phyloP scores from a whole-genome alignment of 2,113 vertebrate species.

The Nesoenas mayeri region DNA sequence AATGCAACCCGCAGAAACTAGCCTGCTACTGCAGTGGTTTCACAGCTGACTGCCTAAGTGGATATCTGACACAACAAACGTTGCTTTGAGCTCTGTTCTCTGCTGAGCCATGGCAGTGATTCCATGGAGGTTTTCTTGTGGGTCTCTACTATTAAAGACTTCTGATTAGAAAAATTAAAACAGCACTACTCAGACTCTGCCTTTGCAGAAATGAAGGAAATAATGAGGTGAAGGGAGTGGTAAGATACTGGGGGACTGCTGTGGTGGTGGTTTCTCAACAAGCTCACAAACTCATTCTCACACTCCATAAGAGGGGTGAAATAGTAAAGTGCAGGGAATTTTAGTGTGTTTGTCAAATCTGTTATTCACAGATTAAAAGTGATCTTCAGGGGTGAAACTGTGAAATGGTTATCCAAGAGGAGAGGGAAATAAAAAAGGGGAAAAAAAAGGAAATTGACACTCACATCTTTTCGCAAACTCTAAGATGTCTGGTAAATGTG shows the following conservation, averaged over 20 bases:
- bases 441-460: background rate
- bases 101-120: background rate
- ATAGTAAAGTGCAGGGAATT: background rate
- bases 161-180: conserved; percentile 4
- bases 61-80: conserved; percentile 16
- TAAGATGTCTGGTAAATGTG: background rate
- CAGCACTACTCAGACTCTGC: background rate
- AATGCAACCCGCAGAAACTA: background rate
- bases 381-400: background rate
- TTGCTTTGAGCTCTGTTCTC: conserved; percentile 27
- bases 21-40: background rate
- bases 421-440: too few species aligned
- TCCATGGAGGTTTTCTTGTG: background rate
- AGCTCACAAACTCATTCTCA: background rate
- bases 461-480: background rate
- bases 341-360: background rate
- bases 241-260: background rate
- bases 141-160: background rate
- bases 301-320: background rate
- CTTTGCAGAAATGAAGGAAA: background rate
- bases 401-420: background rate
- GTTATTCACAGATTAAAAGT: background rate
- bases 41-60: background rate
- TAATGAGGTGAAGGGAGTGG: background rate
- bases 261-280: background rate